Percentiles rank a stretch among this genome's conserved stretches.
phyloP scores from a whole-genome alignment of 92 coral and sea anemone species.

The Micromussa lordhowensis region DNA sequence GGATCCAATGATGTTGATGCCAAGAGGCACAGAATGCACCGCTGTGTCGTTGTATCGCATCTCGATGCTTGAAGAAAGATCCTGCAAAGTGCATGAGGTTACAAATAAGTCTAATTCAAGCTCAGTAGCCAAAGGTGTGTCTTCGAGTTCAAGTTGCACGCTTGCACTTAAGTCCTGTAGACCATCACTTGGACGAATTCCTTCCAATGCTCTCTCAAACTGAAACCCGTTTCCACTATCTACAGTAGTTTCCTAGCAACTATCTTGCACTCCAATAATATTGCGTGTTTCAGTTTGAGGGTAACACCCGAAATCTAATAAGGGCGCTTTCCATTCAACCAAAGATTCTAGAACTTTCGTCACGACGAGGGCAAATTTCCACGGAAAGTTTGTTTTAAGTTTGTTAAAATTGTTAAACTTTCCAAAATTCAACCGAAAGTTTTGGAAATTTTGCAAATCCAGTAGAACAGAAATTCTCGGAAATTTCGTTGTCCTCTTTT shows the following conservation, averaged over 20 bases:
- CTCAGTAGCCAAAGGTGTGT: no score
- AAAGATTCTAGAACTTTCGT: no score
- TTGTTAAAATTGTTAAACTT: no score
- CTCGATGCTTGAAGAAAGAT: conserved; percentile 40
- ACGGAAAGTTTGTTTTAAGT: no score
- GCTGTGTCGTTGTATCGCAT: conserved; percentile 86
- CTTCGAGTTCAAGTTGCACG: no score
- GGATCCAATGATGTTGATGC: conserved; percentile 80
- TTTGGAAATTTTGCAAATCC: no score
- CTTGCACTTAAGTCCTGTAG: not conserved
- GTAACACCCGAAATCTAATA: not conserved
- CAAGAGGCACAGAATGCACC: conserved; percentile 86
- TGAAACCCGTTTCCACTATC: not conserved
- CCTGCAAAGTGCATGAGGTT: not conserved
- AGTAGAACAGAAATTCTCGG: no score
- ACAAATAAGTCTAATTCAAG: no score
- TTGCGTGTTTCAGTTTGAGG: not conserved
- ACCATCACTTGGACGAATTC: not conserved
- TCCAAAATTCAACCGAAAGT: no score
- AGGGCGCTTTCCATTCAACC: not conserved
- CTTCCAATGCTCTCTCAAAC: not conserved
- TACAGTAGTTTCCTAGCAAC: not conserved
- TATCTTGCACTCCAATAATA: not conserved
- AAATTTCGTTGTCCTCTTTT: no score
- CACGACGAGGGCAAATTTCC: no score